Conservation (phyloP, 2,797 vertebrate species). For the Pteronotus mesoamericanus region DNA sequence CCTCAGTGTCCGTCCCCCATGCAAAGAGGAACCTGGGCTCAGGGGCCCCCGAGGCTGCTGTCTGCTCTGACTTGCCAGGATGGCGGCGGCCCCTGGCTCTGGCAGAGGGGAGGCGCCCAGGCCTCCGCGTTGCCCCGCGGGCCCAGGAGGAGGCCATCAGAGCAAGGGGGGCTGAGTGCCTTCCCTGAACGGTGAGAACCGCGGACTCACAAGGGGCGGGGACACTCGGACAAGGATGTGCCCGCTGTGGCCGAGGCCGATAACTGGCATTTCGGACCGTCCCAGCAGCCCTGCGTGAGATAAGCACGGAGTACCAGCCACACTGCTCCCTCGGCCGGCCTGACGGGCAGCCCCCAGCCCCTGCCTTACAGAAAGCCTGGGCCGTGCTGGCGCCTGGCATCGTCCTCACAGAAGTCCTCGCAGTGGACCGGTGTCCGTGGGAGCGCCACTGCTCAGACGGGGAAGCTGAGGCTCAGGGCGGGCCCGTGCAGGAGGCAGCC, state of each 20-base stretch:
- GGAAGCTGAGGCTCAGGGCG: not conserved
- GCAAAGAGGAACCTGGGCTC: not conserved
- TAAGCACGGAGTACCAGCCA: not conserved
- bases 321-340: not conserved
- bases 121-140: accelerated
- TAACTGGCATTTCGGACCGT: not conserved
- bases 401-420: too few relatives aligned
- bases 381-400: accelerated
- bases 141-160: not conserved
- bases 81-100: accelerated
- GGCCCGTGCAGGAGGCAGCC: accelerated
- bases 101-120: not conserved
- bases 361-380: accelerated
- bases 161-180: not conserved
- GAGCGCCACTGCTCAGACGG: not conserved
- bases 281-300: not conserved
- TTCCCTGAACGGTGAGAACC: not conserved
- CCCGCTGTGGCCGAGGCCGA: too few relatives aligned
- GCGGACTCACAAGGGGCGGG: accelerated
- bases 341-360: not conserved
- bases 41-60: accelerated
- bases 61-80: not conserved
- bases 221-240: not conserved
- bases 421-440: accelerated
- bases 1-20: not conserved